Base-by-base conservation (phyloP, 2,797 vertebrate genomes). In the Neosilurus mollespiculum region DNA sequence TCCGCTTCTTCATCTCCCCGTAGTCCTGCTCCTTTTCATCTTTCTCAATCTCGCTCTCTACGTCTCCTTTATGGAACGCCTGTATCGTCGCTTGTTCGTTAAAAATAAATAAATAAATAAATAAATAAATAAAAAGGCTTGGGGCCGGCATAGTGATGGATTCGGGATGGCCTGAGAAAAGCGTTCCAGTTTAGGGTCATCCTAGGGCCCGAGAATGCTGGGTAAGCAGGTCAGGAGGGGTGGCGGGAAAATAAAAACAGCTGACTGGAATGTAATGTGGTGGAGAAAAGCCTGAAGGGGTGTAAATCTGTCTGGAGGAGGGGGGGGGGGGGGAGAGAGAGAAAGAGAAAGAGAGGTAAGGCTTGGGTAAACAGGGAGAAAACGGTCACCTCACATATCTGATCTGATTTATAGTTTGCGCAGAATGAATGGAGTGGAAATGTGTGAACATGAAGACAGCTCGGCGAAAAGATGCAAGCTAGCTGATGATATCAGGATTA, bases 341-440 rank as follows among this genome's bases (percentile, higher is more conserved):
- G 61, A 30, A 2, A 30, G 30, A 30, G 30, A 30, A 2, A 30
- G 30, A 30, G 30, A 30, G 30, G 70, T 34, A 81, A 73, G 83
- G 30, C 26, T 59, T 61, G 37, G 67, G 54, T 83, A 83, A 86
- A 84, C 76, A 77, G 61, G 56, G 43, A 85, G 67, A 81, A 86
- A 86, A 86, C 80, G 81, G 85, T 88, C 87, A 86, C 73, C 80
- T 81, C 78, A 78, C 80, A 80, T 75, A 88, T 86, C 83, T 83
- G 83, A 88, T 86, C 66, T 78, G 78, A 78, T 88, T 83, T 84
- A 81, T 78, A 83, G 83, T 56, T 56, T 58, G 69, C 53, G 61
- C 73, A 61, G 66, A 76, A 84, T 73, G 82, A 83, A 77, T 75
- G 16, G 62, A 81, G 34, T 26, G 4, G 18, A 43, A 43, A 37